phyloP scores from a whole-genome alignment of 1,140 invertebrate species.

The Heliconius himera region DNA sequence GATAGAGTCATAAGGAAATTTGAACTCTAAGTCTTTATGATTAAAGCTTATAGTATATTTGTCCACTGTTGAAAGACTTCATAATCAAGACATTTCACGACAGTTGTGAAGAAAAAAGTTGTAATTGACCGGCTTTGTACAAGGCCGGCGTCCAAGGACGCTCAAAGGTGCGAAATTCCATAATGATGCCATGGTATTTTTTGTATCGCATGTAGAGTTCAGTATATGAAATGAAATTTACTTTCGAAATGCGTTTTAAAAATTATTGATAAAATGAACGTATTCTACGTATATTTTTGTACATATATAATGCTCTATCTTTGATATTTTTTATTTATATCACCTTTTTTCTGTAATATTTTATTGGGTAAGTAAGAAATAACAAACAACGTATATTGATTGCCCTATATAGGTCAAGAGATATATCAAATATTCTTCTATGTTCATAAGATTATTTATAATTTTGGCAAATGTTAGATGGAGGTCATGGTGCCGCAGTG shows the following conservation, averaged over 20 bases:
- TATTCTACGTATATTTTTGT: no score
- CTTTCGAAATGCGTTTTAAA: no score
- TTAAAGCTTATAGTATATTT: neutral
- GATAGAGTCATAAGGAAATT: neutral
- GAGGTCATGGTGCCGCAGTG: no score
- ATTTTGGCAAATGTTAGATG: neutral
- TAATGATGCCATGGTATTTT: neutral
- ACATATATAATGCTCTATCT: no score
- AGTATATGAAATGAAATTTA: no score
- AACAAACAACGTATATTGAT: constrained; percentile 9
- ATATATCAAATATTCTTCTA: neutral
- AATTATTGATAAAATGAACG: no score
- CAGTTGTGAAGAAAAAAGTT: constrained; percentile 19
- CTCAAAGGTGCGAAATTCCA: constrained; percentile 7
- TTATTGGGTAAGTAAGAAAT: neutral
- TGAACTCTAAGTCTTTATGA: neutral
- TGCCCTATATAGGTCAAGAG: neutral
- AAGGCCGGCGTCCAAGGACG: constrained; percentile 23
- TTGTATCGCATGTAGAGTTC: neutral
- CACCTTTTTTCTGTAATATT: no score
- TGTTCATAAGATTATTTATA: neutral
- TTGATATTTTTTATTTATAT: neutral
- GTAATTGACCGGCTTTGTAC: constrained; percentile 22
- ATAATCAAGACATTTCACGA: constrained; percentile 27
- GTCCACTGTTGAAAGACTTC: neutral